phyloP scores from a whole-genome alignment of 2,113 vertebrate genomes.

The Amphiprion ocellaris region DNA sequence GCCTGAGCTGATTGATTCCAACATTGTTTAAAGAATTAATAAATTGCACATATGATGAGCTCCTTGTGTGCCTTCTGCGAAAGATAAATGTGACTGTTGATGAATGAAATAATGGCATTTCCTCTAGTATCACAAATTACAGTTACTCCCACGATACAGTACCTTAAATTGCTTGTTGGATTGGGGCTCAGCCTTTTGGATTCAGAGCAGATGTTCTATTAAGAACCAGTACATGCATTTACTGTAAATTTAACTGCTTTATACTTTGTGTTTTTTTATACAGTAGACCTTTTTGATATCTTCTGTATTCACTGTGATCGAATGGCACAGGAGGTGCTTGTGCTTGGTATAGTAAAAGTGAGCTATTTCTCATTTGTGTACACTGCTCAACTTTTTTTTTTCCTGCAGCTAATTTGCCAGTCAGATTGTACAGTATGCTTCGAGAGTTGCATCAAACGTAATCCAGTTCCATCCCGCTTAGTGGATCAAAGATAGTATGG shows the following conservation, averaged over 20 bases:
- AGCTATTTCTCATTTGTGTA: constrained; percentile 66
- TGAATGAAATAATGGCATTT: constrained; percentile 65
- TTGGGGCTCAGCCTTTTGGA: constrained; percentile 60
- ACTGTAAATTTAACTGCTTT: constrained; percentile 77
- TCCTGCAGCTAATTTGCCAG: constrained; percentile 51
- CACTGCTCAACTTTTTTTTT: constrained; percentile 39
- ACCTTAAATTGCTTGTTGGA: constrained; percentile 36
- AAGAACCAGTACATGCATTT: constrained; percentile 62
- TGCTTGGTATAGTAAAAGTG: constrained; percentile 66
- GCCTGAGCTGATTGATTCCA: constrained; percentile 44
- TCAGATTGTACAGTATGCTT: constrained; percentile 70
- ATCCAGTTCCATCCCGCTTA: constrained; percentile 55
- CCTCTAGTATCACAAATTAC: constrained; percentile 60
- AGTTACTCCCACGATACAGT: constrained; percentile 47
- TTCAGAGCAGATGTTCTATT: constrained; percentile 53
- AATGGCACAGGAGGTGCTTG: constrained; percentile 68
- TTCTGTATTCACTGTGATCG: constrained; percentile 79
- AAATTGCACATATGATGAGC: constrained; percentile 72
- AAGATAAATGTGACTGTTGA: constrained; percentile 62
- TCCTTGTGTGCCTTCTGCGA: constrained; percentile 79
- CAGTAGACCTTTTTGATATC: constrained; percentile 79
- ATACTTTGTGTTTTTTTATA: constrained; percentile 81
- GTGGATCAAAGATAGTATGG: constrained; percentile 66
- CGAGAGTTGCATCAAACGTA: constrained; percentile 50
- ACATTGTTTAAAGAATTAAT: constrained; percentile 35